Percentiles rank a stretch among this genome's conserved stretches.
These are phyloP conservation scores for Nematopogon swammerdamellus DNA, from an alignment of 2,888 invertebrate genomes.

Conservation along the genomic window DNA sequence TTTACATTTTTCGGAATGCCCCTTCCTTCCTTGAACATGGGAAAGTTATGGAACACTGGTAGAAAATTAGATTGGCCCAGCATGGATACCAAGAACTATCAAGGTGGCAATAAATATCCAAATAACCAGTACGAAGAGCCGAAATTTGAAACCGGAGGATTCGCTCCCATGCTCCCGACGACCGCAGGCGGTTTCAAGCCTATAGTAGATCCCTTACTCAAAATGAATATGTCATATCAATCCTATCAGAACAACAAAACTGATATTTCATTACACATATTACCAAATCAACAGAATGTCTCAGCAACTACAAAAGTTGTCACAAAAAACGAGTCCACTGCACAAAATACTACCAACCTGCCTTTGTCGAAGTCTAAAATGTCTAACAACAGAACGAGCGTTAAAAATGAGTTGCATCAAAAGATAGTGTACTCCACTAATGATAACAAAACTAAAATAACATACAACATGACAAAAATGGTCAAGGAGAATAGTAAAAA, in stretches of 20 bases:
- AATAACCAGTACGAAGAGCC: slow-evolving; percentile 45
- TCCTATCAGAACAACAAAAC: neutral
- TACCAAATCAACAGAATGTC: neutral
- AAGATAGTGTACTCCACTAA: slow-evolving; percentile 11
- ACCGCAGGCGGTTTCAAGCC: slow-evolving; percentile 72
- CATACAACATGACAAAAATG: slow-evolving; percentile 44
- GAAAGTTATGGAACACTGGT: slow-evolving; percentile 57
- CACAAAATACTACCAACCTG: slow-evolving; percentile 9
- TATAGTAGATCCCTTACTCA: slow-evolving; percentile 36
- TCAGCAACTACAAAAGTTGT: slow-evolving; percentile 19
- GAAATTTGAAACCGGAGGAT: slow-evolving; percentile 72
- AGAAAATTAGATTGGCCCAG: slow-evolving; percentile 43
- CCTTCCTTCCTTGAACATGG: slow-evolving; percentile 67
- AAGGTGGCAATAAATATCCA: slow-evolving; percentile 29
- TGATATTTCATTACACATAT: too few relatives aligned
- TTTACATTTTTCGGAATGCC: slow-evolving; percentile 87
- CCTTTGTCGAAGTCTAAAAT: neutral
- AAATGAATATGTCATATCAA: neutral
- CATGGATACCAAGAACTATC: slow-evolving; percentile 25
- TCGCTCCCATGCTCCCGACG: slow-evolving; percentile 71
- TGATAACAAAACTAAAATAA: slow-evolving; percentile 38
- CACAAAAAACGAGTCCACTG: slow-evolving; percentile 17
- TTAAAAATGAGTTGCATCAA: neutral
- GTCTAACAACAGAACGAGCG: neutral
- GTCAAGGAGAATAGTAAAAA: slow-evolving; percentile 38